These are phyloP conservation scores for Phenacoccus solenopsis DNA, from an alignment of 1,140 invertebrate species.

Conservation along the genomic window DNA sequence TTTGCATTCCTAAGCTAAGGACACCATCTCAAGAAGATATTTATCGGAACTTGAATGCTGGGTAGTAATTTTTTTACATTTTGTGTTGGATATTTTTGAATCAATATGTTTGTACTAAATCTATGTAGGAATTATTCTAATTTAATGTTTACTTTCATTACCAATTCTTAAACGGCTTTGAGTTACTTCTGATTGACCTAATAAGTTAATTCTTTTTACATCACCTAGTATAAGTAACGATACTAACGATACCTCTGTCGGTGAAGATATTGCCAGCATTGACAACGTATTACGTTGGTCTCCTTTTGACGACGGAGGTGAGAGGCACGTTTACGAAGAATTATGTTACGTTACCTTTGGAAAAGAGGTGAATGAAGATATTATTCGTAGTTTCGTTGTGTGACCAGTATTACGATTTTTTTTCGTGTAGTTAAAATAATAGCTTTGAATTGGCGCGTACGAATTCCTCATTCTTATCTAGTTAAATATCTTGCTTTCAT, in stretches of 20 bases:
- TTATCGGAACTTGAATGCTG: conserved; percentile 56
- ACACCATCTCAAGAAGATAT: conserved; percentile 67
- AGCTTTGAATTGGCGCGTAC: too few relatives aligned
- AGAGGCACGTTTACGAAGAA: conserved; percentile 76
- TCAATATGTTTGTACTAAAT: neutral
- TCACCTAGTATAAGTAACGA: neutral
- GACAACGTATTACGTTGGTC: conserved; percentile 26
- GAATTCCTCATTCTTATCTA: too few relatives aligned
- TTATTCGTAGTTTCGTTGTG: neutral
- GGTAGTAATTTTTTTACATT: conserved; percentile 34
- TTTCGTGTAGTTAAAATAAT: neutral
- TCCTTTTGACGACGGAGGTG: conserved; percentile 44
- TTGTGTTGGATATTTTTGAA: neutral
- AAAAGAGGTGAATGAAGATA: conserved; percentile 41
- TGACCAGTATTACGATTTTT: too few relatives aligned
- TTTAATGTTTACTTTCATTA: too few relatives aligned
- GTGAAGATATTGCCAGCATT: neutral
- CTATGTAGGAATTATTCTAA: neutral
- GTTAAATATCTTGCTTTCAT: neutral
- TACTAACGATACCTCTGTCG: neutral
- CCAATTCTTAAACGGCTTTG: too few relatives aligned
- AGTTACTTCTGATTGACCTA: too few relatives aligned
- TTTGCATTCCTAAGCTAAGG: conserved; percentile 46
- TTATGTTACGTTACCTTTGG: conserved; percentile 72
- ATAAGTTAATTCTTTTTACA: too few relatives aligned